Base-by-base conservation (phyloP, 2,797 vertebrate species). In the Gymnothorax reevesii region DNA sequence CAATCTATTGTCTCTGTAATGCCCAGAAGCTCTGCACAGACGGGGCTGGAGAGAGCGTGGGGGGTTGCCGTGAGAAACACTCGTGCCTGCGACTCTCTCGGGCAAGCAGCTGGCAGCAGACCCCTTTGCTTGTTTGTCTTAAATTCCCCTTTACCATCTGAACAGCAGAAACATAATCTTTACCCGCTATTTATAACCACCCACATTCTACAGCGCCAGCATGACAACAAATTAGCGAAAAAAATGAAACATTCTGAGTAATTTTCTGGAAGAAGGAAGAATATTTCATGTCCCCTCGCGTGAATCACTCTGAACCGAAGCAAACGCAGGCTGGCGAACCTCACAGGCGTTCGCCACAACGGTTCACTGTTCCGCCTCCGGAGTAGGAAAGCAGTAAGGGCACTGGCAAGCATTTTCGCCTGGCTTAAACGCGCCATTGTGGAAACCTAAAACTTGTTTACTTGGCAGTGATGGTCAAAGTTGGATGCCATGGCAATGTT, bases 171-270 rank as follows among this genome's bases (percentile, higher is more conserved):
- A 93, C 91, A 90, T 86, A 90, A 91, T 89, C 91, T 84, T 93
- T 89, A 89, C 33, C 90, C 88, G 88, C 92, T 92, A 90, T 93
- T 91, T 92, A 92, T 90, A 94, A 88, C 88, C 83, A 59, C 12
- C 80, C 25, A 82, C 86, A 88, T 88, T 88, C 87, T 79, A 77
- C 88, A 62, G 83, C 86, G 87, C 64, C 80, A 82, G 49, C 57
- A 83, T 42, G n/a, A 22, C 77, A 55, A 54, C 17, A 55, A 54
- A 80, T 80, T 55, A 52, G 42, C 54, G 22, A 55, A 80, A 8
- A 49, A 79, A 13, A 79, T 6, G 54, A 12, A 10, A 80, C 83
- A 87, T 12, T 87, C 77, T 62, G 33, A 82, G 82, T 42, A 33
- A 86, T 92, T 89, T 62, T 85, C 87, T 82, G 66, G 80, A 55